Conservation (phyloP, 1,140 invertebrate species). For the Conus ventricosus region DNA sequence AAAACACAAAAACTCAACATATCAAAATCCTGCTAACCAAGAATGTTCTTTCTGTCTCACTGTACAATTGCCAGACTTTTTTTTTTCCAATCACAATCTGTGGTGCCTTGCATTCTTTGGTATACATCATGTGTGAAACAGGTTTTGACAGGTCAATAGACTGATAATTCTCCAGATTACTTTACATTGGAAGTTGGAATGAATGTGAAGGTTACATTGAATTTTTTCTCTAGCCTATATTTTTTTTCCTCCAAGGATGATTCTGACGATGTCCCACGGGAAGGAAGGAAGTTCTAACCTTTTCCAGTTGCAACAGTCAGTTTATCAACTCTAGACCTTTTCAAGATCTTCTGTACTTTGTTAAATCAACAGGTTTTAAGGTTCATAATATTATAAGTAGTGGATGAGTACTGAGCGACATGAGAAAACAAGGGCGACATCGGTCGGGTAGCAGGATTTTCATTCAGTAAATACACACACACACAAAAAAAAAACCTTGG, state of each 20-base stretch:
- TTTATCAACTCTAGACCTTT: not conserved
- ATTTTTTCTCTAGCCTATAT: too few relatives aligned
- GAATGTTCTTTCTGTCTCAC: not conserved
- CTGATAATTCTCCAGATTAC: not conserved
- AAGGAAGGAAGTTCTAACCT: too few relatives aligned
- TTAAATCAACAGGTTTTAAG: too few relatives aligned
- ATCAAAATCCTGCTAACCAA: conserved; percentile 17
- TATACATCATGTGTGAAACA: not conserved
- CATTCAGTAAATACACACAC: too few relatives aligned
- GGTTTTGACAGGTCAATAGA: not conserved
- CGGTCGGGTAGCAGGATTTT: conserved; percentile 11
- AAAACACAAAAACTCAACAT: too few relatives aligned
- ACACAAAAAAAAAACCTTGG: not conserved
- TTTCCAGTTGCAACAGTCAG: not conserved
- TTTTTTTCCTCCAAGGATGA: not conserved
- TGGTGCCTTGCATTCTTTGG: too few relatives aligned
- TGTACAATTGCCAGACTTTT: not conserved
- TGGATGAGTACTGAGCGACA: too few relatives aligned
- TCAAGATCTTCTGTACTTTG: too few relatives aligned
- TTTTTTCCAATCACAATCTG: not conserved
- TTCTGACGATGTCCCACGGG: not conserved
- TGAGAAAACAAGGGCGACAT: not conserved
- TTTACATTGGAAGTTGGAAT: not conserved
- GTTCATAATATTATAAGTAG: too few relatives aligned
- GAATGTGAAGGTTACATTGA: too few relatives aligned